Base-by-base conservation (phyloP, 92 coral and sea anemone genomes). In the Pocillopora grandis region DNA sequence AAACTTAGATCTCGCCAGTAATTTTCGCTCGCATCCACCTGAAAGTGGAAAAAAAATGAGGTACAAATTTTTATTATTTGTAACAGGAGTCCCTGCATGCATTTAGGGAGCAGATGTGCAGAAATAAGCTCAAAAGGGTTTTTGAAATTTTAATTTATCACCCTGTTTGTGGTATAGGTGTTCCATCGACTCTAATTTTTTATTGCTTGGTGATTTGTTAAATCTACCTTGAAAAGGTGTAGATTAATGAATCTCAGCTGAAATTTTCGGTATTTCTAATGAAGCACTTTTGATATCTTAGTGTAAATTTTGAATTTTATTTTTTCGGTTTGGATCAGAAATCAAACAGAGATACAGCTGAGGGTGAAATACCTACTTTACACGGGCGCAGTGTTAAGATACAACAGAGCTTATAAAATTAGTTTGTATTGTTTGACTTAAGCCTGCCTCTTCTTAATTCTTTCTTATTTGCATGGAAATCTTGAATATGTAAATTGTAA, bases 251-350 rank as follows among this genome's bases (percentile, higher is more conserved):
- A 17, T 67, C 52, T 20, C 17, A 11, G n/a, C 57, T 27, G 9
- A 13, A 23, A 31, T 55, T 1, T 66, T 18, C 6, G 9, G 60
- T 19, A 20, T 56, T 75, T 19, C n/a, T 75, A 12, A 1, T 12
- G 10, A n/a, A 75, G 78, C 14, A 58, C 14, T 19, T 56, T 7
- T 15, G 5, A 66, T 65, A 55, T 12, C n/a, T 71, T 17, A 1
- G 58, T 18, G 10, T 48, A 12, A 33, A 23, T 48, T 62, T 35
- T 19, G 8, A 17, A 62, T 62, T 35, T 10, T 62, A 35, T 42
- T 33, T 36, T 81, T 81, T 81, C 31, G 31, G 33, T 58, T 71
- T 58, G 42, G 42, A 81, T 81, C 59, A 81, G 60, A 70, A 10
- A 37, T 59, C 57, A 6, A 21, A 52, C 67, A 20, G 15, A 58